Conservation (phyloP, 2,113 vertebrate genomes). For the Pardalotus punctatus region DNA sequence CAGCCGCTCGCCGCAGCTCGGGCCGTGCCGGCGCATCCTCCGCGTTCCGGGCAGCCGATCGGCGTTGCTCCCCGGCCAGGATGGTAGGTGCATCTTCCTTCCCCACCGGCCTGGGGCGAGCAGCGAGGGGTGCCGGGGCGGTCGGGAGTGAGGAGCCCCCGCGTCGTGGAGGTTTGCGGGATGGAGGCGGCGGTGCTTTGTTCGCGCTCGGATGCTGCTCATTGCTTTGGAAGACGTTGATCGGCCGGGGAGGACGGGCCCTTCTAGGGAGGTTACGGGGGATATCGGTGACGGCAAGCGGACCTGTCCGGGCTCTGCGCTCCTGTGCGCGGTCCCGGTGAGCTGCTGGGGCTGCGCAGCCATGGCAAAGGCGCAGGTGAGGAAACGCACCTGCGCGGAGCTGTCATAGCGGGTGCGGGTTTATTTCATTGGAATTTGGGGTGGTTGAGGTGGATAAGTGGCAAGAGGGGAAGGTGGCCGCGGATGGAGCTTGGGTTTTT, state of each 20-base stretch:
- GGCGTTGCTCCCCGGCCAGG: neutral
- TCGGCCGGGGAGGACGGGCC: neutral
- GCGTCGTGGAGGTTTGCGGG: neutral
- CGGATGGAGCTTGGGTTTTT: neutral
- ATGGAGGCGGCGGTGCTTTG: neutral
- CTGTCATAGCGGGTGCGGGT: neutral
- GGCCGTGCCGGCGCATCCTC: neutral
- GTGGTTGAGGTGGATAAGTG: neutral
- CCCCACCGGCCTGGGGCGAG: neutral
- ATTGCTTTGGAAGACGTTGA: neutral
- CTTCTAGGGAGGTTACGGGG: neutral
- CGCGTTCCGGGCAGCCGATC: neutral
- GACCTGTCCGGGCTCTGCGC: neutral
- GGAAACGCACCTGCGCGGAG: neutral
- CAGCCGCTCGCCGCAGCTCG: constrained; percentile 37
- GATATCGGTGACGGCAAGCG: neutral
- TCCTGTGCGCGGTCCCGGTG: neutral
- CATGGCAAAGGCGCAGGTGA: neutral
- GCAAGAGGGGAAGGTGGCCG: neutral
- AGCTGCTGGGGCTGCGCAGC: neutral
- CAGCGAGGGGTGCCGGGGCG: neutral
- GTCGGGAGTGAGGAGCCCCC: neutral
- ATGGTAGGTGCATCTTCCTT: neutral
- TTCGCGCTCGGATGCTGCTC: neutral
- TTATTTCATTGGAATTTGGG: neutral